Base-by-base conservation (phyloP, 2,797 vertebrate species). In the Lophotriccus pileatus region DNA sequence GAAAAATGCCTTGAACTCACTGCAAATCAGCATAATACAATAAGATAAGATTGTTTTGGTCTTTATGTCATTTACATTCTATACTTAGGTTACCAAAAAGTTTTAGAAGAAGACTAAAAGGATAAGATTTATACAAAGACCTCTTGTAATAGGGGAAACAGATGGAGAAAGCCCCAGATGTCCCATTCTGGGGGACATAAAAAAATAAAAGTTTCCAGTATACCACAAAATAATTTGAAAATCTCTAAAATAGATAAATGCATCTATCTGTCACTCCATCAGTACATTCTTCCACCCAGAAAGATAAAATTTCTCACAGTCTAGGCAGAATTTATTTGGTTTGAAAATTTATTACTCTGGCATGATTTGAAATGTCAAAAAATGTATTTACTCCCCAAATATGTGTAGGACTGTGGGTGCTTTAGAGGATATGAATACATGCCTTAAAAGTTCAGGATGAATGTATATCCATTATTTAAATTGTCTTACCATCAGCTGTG, bases 141-240 rank as follows among this genome's bases (percentile, higher is more conserved):
- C 7, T 59, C 73, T 56, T 37, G 14, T 60, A 81, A 53, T 14
- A 52, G 11, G 9, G 2, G 1, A 16, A 90, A 28, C 5, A 64
- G 36, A 76, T 5, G 64, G 7, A 56, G 3, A 53, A 8, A 77
- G 7, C 2, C 5, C 2, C 10, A 53, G 8, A 10, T 3, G 0
- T 46, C 15, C 7, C 16, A 25, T 64, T 83, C 6, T 60, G 13
- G 64, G 4, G 3, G 14, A 72, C 4, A 21, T 10, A 32, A 60
- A 56, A 39, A 36, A 32, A 37, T 22, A 21, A 59, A 69, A 20
- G 2, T 14, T 76, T 85, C 28, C 19, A 36, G 9, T 5, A 43
- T 2, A 34, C 3, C 7, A 67, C 16, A 47, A 83, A 76, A 43
- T 37, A 53, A 58, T 47, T 56, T 67, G 1, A 30, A 83, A 56